Conservation (phyloP, 2,888 invertebrate genomes). For the Anarsia innoxiella region DNA sequence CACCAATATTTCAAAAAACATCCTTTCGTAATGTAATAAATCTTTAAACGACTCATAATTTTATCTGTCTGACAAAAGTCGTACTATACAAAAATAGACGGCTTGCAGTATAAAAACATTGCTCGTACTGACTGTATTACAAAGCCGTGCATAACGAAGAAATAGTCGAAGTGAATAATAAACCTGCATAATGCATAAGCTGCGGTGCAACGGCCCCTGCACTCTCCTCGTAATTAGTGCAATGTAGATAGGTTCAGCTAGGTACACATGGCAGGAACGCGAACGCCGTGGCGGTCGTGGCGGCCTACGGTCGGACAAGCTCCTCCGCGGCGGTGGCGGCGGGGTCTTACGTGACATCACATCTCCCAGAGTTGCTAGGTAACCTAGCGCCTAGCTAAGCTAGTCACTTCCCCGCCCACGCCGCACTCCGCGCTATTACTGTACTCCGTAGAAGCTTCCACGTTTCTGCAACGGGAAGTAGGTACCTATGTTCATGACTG, state of each 20-base stretch:
- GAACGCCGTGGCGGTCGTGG: conserved; percentile 5
- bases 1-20: too few relatives aligned
- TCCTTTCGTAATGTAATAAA: too few relatives aligned
- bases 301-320: conserved; percentile 9
- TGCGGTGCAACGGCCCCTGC: conserved; percentile 49
- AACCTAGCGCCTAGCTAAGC: too few relatives aligned
- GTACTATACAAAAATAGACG: not conserved
- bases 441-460: conserved; percentile 4
- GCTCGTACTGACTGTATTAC: too few relatives aligned
- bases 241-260: conserved; percentile 22
- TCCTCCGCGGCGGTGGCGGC: conserved; percentile 4
- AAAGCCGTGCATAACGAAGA: conserved; percentile 17
- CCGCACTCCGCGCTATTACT: not conserved
- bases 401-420: conserved; percentile 7
- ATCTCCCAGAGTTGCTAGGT: conserved; percentile 9
- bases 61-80: too few relatives aligned
- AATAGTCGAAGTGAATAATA: conserved; percentile 18
- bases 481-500: conserved; percentile 11
- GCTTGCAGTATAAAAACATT: conserved; percentile 4
- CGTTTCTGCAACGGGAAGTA: conserved; percentile 11
- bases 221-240: conserved; percentile 52
- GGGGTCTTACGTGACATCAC: conserved; percentile 13
- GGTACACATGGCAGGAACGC: conserved; percentile 7
- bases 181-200: conserved; percentile 42
- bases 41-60: too few relatives aligned